Base-by-base conservation (phyloP, 2,797 vertebrate genomes). In the Enteromius paludinosus region DNA sequence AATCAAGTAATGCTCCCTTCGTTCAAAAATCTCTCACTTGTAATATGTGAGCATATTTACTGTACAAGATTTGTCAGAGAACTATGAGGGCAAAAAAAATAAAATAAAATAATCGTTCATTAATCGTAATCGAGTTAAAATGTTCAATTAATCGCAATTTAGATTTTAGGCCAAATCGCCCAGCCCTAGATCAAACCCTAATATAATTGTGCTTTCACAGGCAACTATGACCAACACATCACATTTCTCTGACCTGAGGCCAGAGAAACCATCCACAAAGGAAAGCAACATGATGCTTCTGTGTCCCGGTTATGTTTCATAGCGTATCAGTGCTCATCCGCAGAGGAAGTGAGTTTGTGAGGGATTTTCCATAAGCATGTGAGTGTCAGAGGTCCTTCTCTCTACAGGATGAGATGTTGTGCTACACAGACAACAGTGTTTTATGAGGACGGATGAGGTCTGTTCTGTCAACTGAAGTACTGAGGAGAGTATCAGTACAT, bases 401-500 rank as follows among this genome's bases (percentile, higher is more conserved):
- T 47, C 28, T 25, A 41, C 69, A 73, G 78, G 66, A 61, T 30
- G 71, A 61, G 66, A 66, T 33, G 47, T 41, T 38, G 3, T n/a
- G 17, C 65, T 56, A 68, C 17, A 59, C 28, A 70, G 41, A 75
- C 25, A 59, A 41, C 62, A 62, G 78, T 66, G 47, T 82, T 59
- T 79, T 52, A 74, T 15, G 23, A 14, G 56, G 20, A 74, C 20
- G 59, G 61, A 75, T 3, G 33, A 78, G 47, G 64, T 52, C 76
- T 70, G 73, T 41, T 49, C 64, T 79, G 45, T 62, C 10, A 25
- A 20, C 59, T 74, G 70, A 28, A 59, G 72, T 9, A 54, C 72
- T 33, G 66, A 71, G 45, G 25, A 71, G 47, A 9, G 72, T 65
- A 78, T 74, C 15, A 61, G n/a, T 68, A 56, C 84, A 85, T 85